Conservation (phyloP, 2,888 invertebrate genomes). For the Macrophya alboannulata region DNA sequence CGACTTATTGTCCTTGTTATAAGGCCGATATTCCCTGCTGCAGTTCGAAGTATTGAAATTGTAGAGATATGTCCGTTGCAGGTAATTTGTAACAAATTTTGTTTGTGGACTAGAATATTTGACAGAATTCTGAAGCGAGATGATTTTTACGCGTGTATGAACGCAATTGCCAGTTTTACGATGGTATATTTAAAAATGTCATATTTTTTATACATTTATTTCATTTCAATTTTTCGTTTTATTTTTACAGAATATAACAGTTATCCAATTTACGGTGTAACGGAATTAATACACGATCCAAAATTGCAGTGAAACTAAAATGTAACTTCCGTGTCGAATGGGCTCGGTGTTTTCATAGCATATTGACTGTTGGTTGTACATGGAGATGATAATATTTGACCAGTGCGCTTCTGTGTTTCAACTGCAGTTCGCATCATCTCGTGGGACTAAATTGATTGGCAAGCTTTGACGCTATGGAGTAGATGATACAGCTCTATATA, state of each 20-base stretch:
- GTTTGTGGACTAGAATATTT: not conserved
- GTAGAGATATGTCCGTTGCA: not conserved
- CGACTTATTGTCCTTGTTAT: slow-evolving; percentile 68
- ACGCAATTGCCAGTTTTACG: not conserved
- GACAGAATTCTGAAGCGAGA: not conserved
- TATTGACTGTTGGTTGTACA: slow-evolving; percentile 23
- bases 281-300: slow-evolving; percentile 33
- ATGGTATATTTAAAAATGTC: not conserved
- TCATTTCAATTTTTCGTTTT: not conserved
- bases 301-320: slow-evolving; percentile 15
- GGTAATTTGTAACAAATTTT: not conserved
- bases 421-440: slow-evolving; percentile 48
- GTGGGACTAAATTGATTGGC: slow-evolving; percentile 50
- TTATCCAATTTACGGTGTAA: not conserved
- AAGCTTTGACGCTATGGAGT: slow-evolving; percentile 28
- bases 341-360: slow-evolving; percentile 14
- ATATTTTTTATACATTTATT: not conserved
- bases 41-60: slow-evolving; percentile 15
- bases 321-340: not conserved
- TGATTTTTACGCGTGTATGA: not conserved
- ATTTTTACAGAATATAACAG: not conserved
- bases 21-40: slow-evolving; percentile 59
- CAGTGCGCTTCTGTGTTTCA: slow-evolving; percentile 33
- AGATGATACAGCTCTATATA: slow-evolving; percentile 10
- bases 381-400: slow-evolving; percentile 51